Percentiles rank a stretch among this genome's conserved stretches.
These are phyloP conservation scores for Melanocharis versteri DNA, from an alignment of 2,113 vertebrate species.

Conservation along the genomic window DNA sequence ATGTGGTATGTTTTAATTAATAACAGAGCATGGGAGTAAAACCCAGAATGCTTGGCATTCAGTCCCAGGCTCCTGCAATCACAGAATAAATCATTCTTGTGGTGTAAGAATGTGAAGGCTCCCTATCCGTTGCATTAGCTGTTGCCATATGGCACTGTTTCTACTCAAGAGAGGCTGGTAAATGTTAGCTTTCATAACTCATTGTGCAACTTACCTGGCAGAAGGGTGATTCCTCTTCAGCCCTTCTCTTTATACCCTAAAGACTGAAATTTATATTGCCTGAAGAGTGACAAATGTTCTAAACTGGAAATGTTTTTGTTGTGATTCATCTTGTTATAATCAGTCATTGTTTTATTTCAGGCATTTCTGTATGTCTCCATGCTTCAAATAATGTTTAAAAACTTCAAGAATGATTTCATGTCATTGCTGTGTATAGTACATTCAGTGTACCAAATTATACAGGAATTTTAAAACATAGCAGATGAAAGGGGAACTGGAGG, in stretches of 20 bases:
- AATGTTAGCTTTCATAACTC: constrained; percentile 47
- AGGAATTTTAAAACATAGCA: background rate
- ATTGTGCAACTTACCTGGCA: constrained; percentile 42
- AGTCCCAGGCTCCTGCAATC: constrained; percentile 9
- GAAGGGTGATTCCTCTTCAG: constrained; percentile 17
- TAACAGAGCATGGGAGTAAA: constrained; percentile 20
- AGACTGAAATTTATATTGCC: background rate
- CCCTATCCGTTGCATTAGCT: constrained; percentile 35
- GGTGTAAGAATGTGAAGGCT: constrained; percentile 12
- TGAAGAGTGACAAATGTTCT: background rate
- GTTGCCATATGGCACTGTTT: constrained; percentile 50
- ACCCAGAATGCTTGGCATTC: constrained; percentile 33
- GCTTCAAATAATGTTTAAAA: constrained; percentile 37
- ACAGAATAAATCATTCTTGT: constrained; percentile 40
- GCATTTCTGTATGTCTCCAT: constrained; percentile 10
- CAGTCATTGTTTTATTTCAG: constrained; percentile 21
- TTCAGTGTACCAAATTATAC: background rate
- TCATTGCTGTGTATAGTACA: constrained; percentile 3
- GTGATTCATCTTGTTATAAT: constrained; percentile 35
- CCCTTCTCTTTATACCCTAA: background rate
- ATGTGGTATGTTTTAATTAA: constrained; percentile 31
- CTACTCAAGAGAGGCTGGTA: constrained; percentile 15
- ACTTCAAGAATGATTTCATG: background rate
- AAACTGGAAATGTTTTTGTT: background rate
- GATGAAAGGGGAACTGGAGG: background rate